These are phyloP conservation scores for Protonibea diacanthus DNA, from an alignment of 2,797 vertebrate species.

Conservation along the genomic window DNA sequence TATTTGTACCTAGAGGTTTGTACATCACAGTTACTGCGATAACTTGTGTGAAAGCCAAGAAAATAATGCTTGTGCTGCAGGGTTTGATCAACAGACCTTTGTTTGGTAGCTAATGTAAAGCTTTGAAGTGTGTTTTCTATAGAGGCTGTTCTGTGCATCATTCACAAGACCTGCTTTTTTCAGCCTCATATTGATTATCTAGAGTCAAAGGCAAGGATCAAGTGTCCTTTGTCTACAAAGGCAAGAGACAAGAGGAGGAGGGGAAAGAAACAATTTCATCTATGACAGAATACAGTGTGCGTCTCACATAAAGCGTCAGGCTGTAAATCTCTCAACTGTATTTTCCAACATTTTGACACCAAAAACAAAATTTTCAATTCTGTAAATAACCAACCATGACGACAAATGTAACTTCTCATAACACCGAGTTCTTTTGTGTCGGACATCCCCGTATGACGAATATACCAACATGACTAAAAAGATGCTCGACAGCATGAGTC, in stretches of 20 bases:
- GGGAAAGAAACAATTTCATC: neutral
- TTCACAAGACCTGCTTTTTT: constrained; percentile 25
- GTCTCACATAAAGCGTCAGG: neutral
- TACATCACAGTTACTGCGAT: neutral
- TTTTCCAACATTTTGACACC: constrained; percentile 14
- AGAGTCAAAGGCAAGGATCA: constrained; percentile 37
- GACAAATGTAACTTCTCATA: constrained; percentile 10
- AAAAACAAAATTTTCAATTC: constrained; percentile 13
- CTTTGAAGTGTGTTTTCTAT: constrained; percentile 11
- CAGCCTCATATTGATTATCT: constrained; percentile 35
- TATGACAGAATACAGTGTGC: neutral
- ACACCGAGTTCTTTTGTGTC: constrained; percentile 15
- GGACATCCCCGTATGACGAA: constrained; percentile 32
- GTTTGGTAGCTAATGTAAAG: constrained; percentile 13
- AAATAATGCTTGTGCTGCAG: neutral
- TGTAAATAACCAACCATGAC: constrained; percentile 11
- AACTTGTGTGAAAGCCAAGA: neutral
- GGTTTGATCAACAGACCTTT: constrained; percentile 16
- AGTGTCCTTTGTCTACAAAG: constrained; percentile 39
- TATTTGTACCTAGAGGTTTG: neutral
- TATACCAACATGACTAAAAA: constrained; percentile 52
- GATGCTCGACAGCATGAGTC: constrained; percentile 42
- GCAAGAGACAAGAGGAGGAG: neutral
- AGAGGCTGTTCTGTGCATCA: neutral
- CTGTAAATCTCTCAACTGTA: neutral